Base-by-base conservation (phyloP, 2,888 invertebrate genomes). In the Orthosia cruda region DNA sequence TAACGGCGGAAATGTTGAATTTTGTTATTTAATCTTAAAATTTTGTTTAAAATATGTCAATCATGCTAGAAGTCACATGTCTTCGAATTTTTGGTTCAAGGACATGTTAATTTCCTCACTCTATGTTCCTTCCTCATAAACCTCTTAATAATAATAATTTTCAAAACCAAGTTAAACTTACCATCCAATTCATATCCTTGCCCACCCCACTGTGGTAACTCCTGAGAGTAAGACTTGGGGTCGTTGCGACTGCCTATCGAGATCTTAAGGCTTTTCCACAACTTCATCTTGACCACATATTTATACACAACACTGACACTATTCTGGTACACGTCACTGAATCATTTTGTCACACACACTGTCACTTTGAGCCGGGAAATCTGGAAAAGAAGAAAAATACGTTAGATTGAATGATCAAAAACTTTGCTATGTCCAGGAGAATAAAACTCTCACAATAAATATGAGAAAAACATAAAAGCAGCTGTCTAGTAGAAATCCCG, bases 181-280 rank as follows among this genome's bases (percentile, higher is more conserved):
- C 96, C 96, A 89, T 96, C 96, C 65, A 96, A 84, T 81, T 96
- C 96, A 91, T 95, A 96, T 15, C 96, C 96, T 84, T 95, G 96
- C 0, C 94, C 95, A 40, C 93, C 92, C 96, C 96, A 96, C 89
- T 95, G 96, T 45, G 95, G 96, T 79, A 96, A 88, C 61, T 95
- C 96, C 61, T 95, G 95, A 0, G 94, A 92, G 84, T 92, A 94
- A 9, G 91, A 90, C 86, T 95, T 96, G 3, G 95, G 94, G 85
- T 96, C 96, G 79, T 89, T 91, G 76, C 94, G 92, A 86, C 92
- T 96, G 85, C 96, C 96, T 90, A 96, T 96, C 9, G 96, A 96
- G 87, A 96, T 95, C 93, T 96, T 96, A 20, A 96, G 93, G 90
- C 95, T 96, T 83, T 96, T 96, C 96, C 96, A 96, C 94, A 96